Conservation (phyloP, 2,113 vertebrate species). For the Sorex araneus region DNA sequence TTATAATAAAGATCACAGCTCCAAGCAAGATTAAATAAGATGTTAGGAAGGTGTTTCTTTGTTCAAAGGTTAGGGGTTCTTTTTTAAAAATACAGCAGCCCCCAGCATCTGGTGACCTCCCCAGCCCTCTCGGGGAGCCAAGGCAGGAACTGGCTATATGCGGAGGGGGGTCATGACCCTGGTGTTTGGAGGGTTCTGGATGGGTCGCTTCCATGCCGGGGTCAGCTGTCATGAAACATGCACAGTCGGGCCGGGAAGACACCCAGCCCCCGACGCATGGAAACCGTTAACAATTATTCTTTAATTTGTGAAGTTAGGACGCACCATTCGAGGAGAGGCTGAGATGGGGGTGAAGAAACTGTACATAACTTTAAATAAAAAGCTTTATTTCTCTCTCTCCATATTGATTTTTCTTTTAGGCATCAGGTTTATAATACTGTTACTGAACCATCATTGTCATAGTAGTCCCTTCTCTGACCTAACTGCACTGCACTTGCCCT, state of each 20-base stretch:
- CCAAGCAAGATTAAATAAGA: slow-evolving; percentile 87
- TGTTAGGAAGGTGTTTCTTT: slow-evolving; percentile 61
- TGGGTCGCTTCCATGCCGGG: not conserved
- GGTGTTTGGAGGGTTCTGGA: not conserved
- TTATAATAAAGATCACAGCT: slow-evolving; percentile 81
- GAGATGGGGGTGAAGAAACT: too few relatives aligned
- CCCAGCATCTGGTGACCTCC: not conserved
- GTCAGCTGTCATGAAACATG: not conserved
- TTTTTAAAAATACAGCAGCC: slow-evolving; percentile 18
- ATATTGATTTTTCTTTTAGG: too few relatives aligned
- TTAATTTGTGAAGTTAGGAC: slow-evolving; percentile 82
- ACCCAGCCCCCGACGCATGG: slow-evolving; percentile 76
- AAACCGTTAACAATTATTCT: slow-evolving; percentile 78
- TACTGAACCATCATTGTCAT: too few relatives aligned
- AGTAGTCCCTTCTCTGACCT: too few relatives aligned
- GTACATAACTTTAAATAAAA: too few relatives aligned
- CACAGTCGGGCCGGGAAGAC: slow-evolving; percentile 13
- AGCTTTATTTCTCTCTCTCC: too few relatives aligned
- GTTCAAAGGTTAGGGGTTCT: too few relatives aligned
- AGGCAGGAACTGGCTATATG: not conserved
- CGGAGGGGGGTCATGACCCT: not conserved
- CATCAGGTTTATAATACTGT: too few relatives aligned
- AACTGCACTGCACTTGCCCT: too few relatives aligned
- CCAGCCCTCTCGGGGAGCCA: slow-evolving; percentile 56
- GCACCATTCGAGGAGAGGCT: slow-evolving; percentile 67